Base-by-base conservation (phyloP, 2,797 vertebrate genomes). In the Glossophaga mutica region DNA sequence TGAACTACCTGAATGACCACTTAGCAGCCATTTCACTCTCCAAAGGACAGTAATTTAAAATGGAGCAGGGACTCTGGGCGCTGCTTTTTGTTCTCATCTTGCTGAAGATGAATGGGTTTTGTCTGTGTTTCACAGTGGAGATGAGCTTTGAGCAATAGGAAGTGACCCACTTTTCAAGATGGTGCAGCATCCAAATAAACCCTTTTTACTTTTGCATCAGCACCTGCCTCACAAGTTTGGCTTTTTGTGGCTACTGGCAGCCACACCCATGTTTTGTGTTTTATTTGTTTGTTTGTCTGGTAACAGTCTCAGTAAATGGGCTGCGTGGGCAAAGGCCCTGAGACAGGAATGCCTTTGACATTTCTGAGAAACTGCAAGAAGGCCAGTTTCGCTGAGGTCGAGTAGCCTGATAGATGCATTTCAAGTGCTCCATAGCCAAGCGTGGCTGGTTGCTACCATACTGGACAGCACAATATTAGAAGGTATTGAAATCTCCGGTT, bases 401-500 rank as follows among this genome's bases (percentile, higher is more conserved):
- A 32, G 57, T 24, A 22, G 29, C 9, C 22, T 6, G 0, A 18
- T 3, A 46, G 46, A 42, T 29, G 18, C 62, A n/a, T 74, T 78
- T 87, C 14, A 67, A 55, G n/a, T 0, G 52, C 14, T 65, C 46
- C 9, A 32, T 46, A 24, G 32, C 16, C 4, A 3, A 1, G 1
- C 6, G n/a, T 14, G 15, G 6, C 34, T 7, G 19, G n/a, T 0
- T 1, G 52, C 68, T 71, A 39, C 29, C 24, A 4, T 8, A 34
- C 1, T 12, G 4, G 1, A 67, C 21, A 16, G 46, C 22, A 32
- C 26, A 14, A 24, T 1, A 15, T 48, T 21, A 4, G 42, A 15
- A 1, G 1, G 1, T 32, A 9, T 5, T 22, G 21, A 39, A 55
- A 4, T 68, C 14, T n/a, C 12, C 11, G 57, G 15, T 11, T 24